Percentiles rank a stretch among this genome's conserved stretches.
These are phyloP conservation scores for Chrysomela aeneicollis DNA, from an alignment of 2,888 invertebrate genomes.

Conservation along the genomic window DNA sequence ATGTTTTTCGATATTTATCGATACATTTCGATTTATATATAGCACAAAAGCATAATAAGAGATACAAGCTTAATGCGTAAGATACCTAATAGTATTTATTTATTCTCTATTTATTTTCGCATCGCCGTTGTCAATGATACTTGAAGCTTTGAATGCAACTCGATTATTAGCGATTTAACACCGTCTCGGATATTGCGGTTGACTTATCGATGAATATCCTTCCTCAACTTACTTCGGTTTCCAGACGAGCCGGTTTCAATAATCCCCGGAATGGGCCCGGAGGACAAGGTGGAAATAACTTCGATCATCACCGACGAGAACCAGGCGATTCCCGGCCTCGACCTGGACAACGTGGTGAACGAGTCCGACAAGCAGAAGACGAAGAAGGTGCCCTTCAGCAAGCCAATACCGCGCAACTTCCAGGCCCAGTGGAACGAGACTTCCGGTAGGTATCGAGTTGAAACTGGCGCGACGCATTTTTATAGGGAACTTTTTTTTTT, in stretches of 20 bases:
- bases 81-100: too few species aligned
- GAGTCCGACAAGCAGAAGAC: constrained; percentile 74
- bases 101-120: too few species aligned
- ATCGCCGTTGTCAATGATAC: too few species aligned
- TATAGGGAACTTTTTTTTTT: constrained; percentile 29
- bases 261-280: constrained; percentile 98
- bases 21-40: too few species aligned
- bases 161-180: too few species aligned
- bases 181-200: too few species aligned
- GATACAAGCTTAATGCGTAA: too few species aligned
- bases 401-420: constrained; percentile 95
- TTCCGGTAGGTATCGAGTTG: constrained; percentile 39
- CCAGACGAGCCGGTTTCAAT: constrained; percentile 73
- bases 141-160: too few species aligned
- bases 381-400: constrained; percentile 91
- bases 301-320: constrained; percentile 83
- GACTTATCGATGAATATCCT: neutral
- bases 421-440: constrained; percentile 97
- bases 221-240: neutral
- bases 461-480: neutral
- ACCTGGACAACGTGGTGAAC: constrained; percentile 73
- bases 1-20: too few species aligned
- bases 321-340: constrained; percentile 84
- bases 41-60: too few species aligned
- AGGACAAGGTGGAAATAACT: constrained; percentile 86